Base-by-base conservation (phyloP, 1,140 invertebrate genomes). In the Propsilocerus akamusi region DNA sequence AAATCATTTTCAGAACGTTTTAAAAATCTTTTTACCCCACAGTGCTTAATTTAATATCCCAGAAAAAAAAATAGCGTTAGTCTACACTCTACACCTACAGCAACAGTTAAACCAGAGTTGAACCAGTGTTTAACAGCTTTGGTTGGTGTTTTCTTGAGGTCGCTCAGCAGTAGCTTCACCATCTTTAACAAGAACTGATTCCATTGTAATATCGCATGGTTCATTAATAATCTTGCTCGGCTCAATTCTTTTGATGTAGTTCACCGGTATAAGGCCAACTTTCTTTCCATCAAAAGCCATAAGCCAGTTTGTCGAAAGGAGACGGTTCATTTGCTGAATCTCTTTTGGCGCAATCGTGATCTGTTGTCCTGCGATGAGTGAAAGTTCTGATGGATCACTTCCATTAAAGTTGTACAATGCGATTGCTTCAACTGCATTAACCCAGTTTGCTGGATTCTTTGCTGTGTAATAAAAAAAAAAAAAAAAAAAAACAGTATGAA, bases 281-380 rank as follows among this genome's bases (percentile, higher is more conserved):
- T 68, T 75, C 50, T 75, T 71, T 34, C 74, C 76, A 64, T 90
- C 80, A 41, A 72, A 74, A 0, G 80, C 85, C 64, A 77, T 72
- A 5, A 77, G 74, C 83, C 83, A 86, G n/a, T 83, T 83, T 2
- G 79, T 74, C 55, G 76, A 76, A 58, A 75, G 8, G 73, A 65
- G 56, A 69, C 71, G 46, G 50, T 68, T 62, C 51, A 73, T 74
- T 53, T 83, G 80, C 63, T 94, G 89, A 10, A 87, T 66, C 58
- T 81, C 75, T 61, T 82, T 80, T 0, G 91, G 91, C 2, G 91
- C 90, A 22, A 97, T 65, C 49, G 74, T 73, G 3, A 96, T 68
- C 46, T 78, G 74, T 59, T 93, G 83, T 49, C 87, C 86, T 26
- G 75, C 71, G 53, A 68, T 69, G 55, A 96, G 74, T 50, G 75